A percentile compares a stretch with the other conserved stretches of the same genome.
These are phyloP conservation scores for Pteria penguin DNA, from an alignment of 2,888 invertebrate species.

Conservation along the genomic window DNA sequence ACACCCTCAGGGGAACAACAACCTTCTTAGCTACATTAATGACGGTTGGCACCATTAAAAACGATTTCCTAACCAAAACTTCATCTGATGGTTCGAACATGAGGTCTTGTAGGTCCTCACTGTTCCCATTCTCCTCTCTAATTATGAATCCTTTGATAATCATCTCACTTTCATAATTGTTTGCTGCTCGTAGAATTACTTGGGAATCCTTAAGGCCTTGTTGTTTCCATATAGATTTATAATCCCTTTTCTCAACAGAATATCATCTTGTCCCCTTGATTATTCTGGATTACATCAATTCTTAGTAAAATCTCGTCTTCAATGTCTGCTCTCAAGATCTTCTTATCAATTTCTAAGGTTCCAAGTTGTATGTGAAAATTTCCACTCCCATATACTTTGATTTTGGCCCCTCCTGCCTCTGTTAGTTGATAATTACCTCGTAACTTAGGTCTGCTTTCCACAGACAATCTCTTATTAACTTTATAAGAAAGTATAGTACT, in stretches of 20 bases:
- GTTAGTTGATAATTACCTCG: constrained; percentile 3
- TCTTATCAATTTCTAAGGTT: background rate
- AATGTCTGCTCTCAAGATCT: constrained; percentile 15
- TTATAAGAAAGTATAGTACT: constrained; percentile 10
- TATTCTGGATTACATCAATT: constrained; percentile 21
- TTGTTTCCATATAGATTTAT: constrained; percentile 18
- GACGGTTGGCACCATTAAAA: constrained; percentile 2
- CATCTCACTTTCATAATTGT: constrained; percentile 1
- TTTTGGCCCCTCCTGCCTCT: constrained; percentile 18
- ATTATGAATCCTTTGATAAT: background rate
- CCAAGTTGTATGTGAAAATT: constrained; percentile 19
- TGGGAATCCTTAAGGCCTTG: background rate
- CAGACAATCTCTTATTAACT: constrained; percentile 18
- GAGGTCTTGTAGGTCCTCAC: background rate
- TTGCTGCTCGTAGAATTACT: constrained; percentile 2
- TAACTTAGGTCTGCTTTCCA: constrained; percentile 7
- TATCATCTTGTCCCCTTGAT: constrained; percentile 12
- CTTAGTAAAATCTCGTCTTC: constrained; percentile 22
- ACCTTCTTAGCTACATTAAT: background rate
- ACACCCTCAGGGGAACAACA: background rate
- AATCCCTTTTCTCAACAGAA: constrained; percentile 24
- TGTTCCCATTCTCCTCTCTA: background rate
- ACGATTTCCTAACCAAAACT: background rate
- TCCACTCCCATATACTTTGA: constrained; percentile 10
- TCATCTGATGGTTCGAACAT: background rate